Evolutionary conservation across 1,140 invertebrate genomes (phyloP).

Genomic region (Drosophila arawakana): DNA sequence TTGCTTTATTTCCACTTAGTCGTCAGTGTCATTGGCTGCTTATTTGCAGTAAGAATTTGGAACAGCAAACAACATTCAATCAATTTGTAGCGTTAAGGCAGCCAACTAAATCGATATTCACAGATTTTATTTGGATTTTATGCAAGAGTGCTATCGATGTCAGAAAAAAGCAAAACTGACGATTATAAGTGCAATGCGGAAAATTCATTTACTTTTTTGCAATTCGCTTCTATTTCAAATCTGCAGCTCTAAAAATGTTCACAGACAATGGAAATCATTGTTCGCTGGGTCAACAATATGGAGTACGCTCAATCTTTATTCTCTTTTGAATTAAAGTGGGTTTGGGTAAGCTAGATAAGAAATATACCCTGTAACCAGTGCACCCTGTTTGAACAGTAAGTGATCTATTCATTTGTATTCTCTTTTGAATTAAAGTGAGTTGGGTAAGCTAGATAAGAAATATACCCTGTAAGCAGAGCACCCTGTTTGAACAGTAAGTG

Average conservation of each 20-base stretch:
- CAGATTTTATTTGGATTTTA: slow-evolving; percentile 50
- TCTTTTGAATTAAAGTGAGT: background rate
- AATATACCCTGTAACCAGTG: background rate
- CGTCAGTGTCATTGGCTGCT: slow-evolving; percentile 1
- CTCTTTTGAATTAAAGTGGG: background rate
- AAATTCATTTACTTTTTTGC: slow-evolving; percentile 33
- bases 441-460: too few relatives aligned
- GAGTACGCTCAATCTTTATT: background rate
- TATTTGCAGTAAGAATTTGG: slow-evolving; percentile 14
- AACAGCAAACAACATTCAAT: slow-evolving; percentile 18
- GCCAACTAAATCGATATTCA: slow-evolving; percentile 46
- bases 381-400: too few relatives aligned
- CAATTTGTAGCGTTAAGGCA: slow-evolving; percentile 1
- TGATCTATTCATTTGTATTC: background rate
- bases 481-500: background rate
- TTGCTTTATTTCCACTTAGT: background rate
- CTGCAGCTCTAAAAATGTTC: background rate
- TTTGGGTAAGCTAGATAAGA: background rate
- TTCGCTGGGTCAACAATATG: slow-evolving; percentile 19
- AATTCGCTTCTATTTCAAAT: background rate
- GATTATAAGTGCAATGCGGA: slow-evolving; percentile 45
- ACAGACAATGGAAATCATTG: slow-evolving; percentile 23
- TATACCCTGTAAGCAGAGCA: background rate
- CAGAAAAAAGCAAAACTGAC: slow-evolving; percentile 23
- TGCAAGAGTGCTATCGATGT: slow-evolving; percentile 44